Evolutionary conservation across 2,888 invertebrate species (phyloP), one percentile per base, ranked within the genome.

Genomic region (Trissonchulus sp.): DNA sequence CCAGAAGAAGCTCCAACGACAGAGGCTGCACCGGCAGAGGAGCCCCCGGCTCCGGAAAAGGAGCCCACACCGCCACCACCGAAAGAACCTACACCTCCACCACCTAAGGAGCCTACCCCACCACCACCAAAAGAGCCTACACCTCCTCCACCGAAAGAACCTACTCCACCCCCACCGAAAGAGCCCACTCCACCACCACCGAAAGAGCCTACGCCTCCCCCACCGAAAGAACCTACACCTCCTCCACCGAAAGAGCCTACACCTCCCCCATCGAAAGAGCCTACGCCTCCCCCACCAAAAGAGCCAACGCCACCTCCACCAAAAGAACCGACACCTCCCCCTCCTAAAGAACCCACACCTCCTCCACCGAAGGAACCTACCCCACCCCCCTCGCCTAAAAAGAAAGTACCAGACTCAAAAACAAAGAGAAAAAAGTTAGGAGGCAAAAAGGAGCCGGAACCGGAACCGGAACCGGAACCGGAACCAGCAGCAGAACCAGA

Each of bases 191-290:
- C 65, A 8, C 65, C 65, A 65, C 31, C 65, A 15, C 34, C 34
- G 34, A 65, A 65, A 31, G 65, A 65, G 65, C 71, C 71, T 3
- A 69, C 71, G n/a, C 71, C 71, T 2, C 71, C 71, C n/a, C 71
- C 71, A 69, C 37, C 71, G 2, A 69, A 69, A n/a, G 37, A 69
- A 37, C 71, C 71, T 36, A 69, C 31, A 2, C 71, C 71, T 35
- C 71, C 71, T 8, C 71, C 71, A 31, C 71, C 71, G n/a, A 69
- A 69, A 35, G 71, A 69, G 34, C 71, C 71, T 36, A 69, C 71
- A 35, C 71, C 71, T 8, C 71, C 71, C 2, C 71, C 71, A 36
- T 35, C 71, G n/a, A 69, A 69, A 36, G 37, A 69, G 37, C 71
- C 71, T 23, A 69, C 71, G 2, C 71, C 71, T 35, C 71, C 71